Percentiles rank a stretch among this genome's conserved stretches.
phyloP scores from a whole-genome alignment of 2,797 vertebrate genomes.

The Rhinatrema bivittatum region DNA sequence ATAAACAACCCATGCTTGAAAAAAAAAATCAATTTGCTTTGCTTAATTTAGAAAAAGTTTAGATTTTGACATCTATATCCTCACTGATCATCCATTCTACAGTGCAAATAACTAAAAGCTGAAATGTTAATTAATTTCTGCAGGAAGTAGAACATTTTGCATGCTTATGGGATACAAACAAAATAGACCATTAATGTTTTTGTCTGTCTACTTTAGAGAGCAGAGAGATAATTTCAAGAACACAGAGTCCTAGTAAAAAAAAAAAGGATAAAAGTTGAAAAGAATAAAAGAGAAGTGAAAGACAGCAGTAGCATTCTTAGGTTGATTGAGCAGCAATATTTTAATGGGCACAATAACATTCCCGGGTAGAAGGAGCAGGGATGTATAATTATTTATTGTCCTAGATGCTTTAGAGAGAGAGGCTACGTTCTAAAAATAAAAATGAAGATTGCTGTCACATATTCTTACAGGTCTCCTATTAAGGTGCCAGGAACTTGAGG shows the following conservation, averaged over 20 bases:
- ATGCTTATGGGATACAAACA: too few relatives aligned
- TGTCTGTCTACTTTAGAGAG: too few relatives aligned
- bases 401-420: constrained; percentile 2
- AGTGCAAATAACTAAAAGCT: background rate
- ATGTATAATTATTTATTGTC: constrained; percentile 8
- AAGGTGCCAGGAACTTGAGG: too few relatives aligned
- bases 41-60: background rate
- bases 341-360: background rate
- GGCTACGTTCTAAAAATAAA: too few relatives aligned
- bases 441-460: too few relatives aligned
- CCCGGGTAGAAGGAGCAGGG: constrained; percentile 5
- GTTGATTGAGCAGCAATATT: constrained; percentile 4
- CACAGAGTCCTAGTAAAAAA: too few relatives aligned
- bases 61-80: background rate
- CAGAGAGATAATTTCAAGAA: too few relatives aligned
- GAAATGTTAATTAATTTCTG: too few relatives aligned
- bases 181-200: too few relatives aligned
- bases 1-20: background rate
- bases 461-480: too few relatives aligned
- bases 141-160: too few relatives aligned
- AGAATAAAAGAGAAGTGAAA: background rate
- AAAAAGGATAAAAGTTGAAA: background rate
- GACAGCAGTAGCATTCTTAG: background rate
- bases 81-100: background rate
- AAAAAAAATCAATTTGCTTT: constrained; percentile 5